These are phyloP conservation scores for Pelodiscus sinensis DNA, from an alignment of 2,113 vertebrate genomes.

Conservation along the genomic window DNA sequence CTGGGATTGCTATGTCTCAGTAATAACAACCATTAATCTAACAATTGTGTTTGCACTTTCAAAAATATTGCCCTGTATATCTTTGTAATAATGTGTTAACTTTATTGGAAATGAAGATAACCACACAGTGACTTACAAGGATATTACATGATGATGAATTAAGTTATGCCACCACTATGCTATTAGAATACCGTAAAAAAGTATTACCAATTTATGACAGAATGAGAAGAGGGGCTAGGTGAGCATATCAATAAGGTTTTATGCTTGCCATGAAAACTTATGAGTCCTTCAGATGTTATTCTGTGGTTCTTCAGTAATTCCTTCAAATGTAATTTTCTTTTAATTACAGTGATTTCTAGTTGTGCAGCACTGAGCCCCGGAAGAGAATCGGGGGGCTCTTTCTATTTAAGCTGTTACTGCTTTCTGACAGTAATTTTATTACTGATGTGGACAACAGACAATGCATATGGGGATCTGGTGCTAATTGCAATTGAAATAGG, in stretches of 20 bases:
- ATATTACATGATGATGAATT: not conserved
- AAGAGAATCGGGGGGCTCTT: not conserved
- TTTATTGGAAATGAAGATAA: constrained; percentile 10
- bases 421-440: not conserved
- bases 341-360: not conserved
- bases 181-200: constrained; percentile 8
- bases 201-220: constrained; percentile 34
- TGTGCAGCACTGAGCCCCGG: not conserved
- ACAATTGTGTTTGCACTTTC: not conserved
- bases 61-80: not conserved
- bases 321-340: not conserved
- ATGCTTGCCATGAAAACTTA: not conserved
- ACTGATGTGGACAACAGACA: not conserved
- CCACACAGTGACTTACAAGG: constrained; percentile 1
- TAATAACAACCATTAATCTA: not conserved
- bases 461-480: not conserved
- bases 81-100: not conserved
- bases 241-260: not conserved
- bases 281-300: not conserved
- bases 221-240: not conserved
- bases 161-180: constrained; percentile 39
- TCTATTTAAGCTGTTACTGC: not conserved
- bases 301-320: not conserved
- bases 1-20: not conserved
- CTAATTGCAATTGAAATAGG: not conserved